Evolutionary conservation across 2,888 invertebrate genomes (phyloP).

Genomic region (Hypomecis atomaria): DNA sequence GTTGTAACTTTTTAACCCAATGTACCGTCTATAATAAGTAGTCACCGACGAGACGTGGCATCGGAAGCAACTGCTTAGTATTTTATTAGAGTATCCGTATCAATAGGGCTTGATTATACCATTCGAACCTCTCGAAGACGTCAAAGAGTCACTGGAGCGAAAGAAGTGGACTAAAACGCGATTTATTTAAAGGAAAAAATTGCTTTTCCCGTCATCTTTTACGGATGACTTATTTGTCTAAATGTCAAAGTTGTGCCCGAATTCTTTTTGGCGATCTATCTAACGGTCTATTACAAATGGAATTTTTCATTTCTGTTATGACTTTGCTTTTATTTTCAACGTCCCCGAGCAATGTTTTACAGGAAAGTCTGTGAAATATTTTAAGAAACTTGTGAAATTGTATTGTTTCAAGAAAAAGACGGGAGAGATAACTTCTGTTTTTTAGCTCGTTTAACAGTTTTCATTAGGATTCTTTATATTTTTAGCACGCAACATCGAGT

Average conservation of each 20-base stretch:
- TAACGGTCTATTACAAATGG: background rate
- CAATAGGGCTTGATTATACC: conserved; percentile 8
- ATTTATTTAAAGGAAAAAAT: conserved; percentile 23
- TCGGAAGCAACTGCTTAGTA: conserved; percentile 1
- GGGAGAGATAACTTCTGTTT: too few species aligned
- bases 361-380: background rate
- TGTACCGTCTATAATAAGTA: background rate
- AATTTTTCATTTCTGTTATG: background rate
- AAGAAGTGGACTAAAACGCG: conserved; percentile 18
- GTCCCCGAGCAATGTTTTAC: background rate
- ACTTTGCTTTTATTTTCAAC: background rate
- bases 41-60: background rate
- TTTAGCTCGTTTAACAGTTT: too few species aligned
- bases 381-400: background rate
- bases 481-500: too few species aligned
- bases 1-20: too few species aligned
- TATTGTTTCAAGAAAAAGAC: too few species aligned
- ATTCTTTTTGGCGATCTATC: background rate
- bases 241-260: conserved; percentile 10
- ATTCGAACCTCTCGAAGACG: background rate
- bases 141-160: conserved; percentile 16
- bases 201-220: conserved; percentile 13
- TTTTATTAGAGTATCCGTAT: conserved; percentile 9
- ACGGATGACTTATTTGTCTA: conserved; percentile 17
- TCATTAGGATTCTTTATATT: too few species aligned